phyloP scores from a whole-genome alignment of 1,140 invertebrate species.

The Dendroctonus valens region DNA sequence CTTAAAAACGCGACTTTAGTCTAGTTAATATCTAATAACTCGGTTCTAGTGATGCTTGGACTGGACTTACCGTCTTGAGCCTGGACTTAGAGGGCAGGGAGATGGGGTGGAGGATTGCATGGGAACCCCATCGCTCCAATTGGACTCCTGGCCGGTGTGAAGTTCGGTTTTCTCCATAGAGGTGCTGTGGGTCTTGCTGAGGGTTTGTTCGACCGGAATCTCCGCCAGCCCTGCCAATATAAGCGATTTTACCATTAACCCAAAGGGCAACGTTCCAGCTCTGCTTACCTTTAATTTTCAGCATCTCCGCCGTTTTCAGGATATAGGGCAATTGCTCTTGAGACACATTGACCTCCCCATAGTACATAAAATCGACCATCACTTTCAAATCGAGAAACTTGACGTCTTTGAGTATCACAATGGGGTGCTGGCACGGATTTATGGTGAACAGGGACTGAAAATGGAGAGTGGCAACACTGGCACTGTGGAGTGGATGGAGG shows the following conservation, averaged over 20 bases:
- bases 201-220: constrained; percentile 70
- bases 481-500: not conserved
- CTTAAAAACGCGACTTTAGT: not conserved
- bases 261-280: not conserved
- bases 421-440: constrained; percentile 87
- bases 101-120: constrained; percentile 53
- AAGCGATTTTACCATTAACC: not conserved
- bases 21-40: not conserved
- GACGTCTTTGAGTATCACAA: constrained; percentile 87
- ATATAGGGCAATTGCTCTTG: constrained; percentile 84
- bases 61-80: constrained; percentile 43
- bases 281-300: constrained; percentile 72
- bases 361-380: constrained; percentile 91
- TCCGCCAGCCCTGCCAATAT: constrained; percentile 66
- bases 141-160: constrained; percentile 53
- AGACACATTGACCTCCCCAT: constrained; percentile 86
- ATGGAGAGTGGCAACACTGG: not conserved
- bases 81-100: constrained; percentile 48
- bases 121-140: constrained; percentile 50
- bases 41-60: not conserved
- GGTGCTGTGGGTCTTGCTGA: constrained; percentile 62
- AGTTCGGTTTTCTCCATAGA: constrained; percentile 52
- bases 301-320: constrained; percentile 81
- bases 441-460: constrained; percentile 72
- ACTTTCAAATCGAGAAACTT: constrained; percentile 81